A percentile compares a stretch with the other conserved stretches of the same genome.
phyloP scores from a whole-genome alignment of 2,113 vertebrate species.

The Aramus guarauna region DNA sequence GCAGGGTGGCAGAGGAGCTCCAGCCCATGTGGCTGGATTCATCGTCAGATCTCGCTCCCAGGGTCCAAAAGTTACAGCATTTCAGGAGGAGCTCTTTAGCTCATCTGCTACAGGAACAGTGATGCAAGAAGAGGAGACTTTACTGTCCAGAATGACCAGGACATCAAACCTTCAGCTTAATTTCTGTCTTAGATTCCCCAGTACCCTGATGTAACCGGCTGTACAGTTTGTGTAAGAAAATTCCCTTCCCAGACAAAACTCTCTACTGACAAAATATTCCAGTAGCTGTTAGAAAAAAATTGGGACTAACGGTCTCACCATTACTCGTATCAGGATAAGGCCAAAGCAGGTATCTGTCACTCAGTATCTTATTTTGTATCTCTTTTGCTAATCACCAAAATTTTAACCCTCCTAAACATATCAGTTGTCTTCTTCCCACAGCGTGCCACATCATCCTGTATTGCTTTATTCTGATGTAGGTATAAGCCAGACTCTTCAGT shows the following conservation, averaged over 20 bases:
- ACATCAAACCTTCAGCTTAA: background rate
- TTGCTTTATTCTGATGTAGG: background rate
- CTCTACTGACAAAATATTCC: background rate
- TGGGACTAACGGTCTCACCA: background rate
- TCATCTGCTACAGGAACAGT: background rate
- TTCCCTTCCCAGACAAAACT: background rate
- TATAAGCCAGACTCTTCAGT: background rate
- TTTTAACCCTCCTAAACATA: background rate
- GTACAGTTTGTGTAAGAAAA: background rate
- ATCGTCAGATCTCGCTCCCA: background rate
- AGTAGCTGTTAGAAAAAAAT: background rate
- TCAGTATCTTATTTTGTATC: background rate
- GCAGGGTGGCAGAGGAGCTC: background rate
- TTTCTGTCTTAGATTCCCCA: background rate
- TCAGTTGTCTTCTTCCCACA: background rate
- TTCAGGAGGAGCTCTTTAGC: background rate
- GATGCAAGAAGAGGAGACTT: background rate
- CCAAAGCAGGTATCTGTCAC: background rate
- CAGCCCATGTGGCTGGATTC: background rate
- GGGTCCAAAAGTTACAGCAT: background rate
- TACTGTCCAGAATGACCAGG: accelerated
- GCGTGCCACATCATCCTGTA: background rate
- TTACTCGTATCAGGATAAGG: background rate
- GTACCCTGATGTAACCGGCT: background rate
- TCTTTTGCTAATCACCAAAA: background rate